Conservation (phyloP, 2,113 vertebrate genomes). For the Chroicocephalus ridibundus region DNA sequence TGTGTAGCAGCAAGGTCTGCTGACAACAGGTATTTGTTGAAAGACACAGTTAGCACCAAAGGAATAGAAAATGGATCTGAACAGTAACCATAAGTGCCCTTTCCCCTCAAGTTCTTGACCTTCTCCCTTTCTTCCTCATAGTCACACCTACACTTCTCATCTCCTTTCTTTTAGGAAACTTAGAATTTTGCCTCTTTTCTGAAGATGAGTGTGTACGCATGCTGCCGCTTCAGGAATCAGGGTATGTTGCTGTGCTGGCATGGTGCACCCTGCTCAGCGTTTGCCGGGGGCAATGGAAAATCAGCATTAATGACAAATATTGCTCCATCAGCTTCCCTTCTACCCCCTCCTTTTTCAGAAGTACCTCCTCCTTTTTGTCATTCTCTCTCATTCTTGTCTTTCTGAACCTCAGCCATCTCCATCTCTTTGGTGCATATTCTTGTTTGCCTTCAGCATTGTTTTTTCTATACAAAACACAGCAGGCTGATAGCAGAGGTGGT, state of each 20-base stretch:
- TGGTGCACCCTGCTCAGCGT: background rate
- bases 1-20: background rate
- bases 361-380: background rate
- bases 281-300: background rate
- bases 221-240: background rate
- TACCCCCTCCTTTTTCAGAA: background rate
- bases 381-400: background rate
- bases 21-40: background rate
- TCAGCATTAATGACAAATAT: background rate
- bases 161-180: background rate
- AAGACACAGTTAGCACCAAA: background rate
- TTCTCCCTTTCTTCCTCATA: background rate
- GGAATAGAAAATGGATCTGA: background rate
- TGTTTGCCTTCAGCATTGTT: background rate
- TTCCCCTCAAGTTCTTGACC: background rate
- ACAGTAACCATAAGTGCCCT: background rate
- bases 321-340: background rate
- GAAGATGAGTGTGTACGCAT: too few relatives aligned
- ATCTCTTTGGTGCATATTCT: background rate
- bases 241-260: background rate
- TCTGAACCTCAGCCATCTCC: background rate
- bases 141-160: background rate
- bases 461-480: background rate
- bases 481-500: background rate
- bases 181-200: background rate